These are phyloP conservation scores for Beris chalybata DNA, from an alignment of 2,888 invertebrate genomes.

Conservation along the genomic window DNA sequence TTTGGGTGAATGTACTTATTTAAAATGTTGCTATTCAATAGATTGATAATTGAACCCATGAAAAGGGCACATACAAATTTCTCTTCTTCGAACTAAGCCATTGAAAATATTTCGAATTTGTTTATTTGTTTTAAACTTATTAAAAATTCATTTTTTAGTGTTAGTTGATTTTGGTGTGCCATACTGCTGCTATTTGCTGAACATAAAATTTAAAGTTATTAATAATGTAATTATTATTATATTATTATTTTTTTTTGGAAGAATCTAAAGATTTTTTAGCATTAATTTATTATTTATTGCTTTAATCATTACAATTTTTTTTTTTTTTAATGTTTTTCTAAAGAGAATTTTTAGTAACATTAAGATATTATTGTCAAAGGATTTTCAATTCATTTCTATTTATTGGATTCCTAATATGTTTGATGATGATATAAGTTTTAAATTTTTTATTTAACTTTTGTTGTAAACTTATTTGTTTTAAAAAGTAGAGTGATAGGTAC, in stretches of 20 bases:
- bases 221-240: conserved; percentile 26
- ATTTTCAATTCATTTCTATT: conserved; percentile 10
- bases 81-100: too few relatives aligned
- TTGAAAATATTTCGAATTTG: too few relatives aligned
- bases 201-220: conserved; percentile 12
- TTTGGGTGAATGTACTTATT: too few relatives aligned
- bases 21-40: too few relatives aligned
- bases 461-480: too few relatives aligned
- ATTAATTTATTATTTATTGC: conserved; percentile 13
- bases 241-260: too few relatives aligned
- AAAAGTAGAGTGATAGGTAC: not conserved
- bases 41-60: too few relatives aligned
- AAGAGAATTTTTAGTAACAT: not conserved
- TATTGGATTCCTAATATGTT: too few relatives aligned
- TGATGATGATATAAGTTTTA: conserved; percentile 2
- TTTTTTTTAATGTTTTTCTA: conserved; percentile 9
- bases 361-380: conserved; percentile 19
- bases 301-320: conserved; percentile 7
- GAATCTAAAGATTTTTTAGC: conserved; percentile 11
- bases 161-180: conserved; percentile 39
- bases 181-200: conserved; percentile 37
- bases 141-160: conserved; percentile 7
- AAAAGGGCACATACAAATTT: too few relatives aligned
- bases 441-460: not conserved
- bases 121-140: too few relatives aligned